Evolutionary conservation across 2,888 invertebrate species (phyloP).

Genomic region (Mystacides longicornis): DNA sequence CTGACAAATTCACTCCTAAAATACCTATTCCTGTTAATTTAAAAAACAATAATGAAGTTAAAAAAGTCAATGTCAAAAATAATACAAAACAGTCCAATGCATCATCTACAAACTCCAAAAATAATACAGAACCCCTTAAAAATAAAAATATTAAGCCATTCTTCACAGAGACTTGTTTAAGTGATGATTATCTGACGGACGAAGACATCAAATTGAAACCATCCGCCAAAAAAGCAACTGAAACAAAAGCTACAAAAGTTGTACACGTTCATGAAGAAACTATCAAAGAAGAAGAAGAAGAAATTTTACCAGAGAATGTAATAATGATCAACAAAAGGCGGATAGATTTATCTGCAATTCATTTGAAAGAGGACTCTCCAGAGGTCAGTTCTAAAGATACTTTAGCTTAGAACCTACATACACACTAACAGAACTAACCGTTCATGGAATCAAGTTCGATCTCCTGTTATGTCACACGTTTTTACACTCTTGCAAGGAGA

Average conservation of each 20-base stretch:
- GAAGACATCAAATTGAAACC: conserved; percentile 30
- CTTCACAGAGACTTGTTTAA: conserved; percentile 55
- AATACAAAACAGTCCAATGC: conserved; percentile 14
- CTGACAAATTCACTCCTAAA: conserved; percentile 21
- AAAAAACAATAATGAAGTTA: conserved; percentile 10
- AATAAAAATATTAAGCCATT: conserved; percentile 41
- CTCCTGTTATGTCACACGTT: too few relatives aligned
- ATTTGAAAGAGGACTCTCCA: conserved; percentile 45
- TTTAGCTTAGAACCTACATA: too few relatives aligned
- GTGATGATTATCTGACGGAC: conserved; percentile 53
- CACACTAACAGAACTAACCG: too few relatives aligned
- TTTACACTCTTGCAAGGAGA: too few relatives aligned
- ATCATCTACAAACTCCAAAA: conserved; percentile 31
- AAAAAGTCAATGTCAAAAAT: not conserved
- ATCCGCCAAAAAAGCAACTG: conserved; percentile 30
- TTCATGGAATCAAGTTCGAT: too few relatives aligned
- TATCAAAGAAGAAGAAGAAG: conserved; percentile 29
- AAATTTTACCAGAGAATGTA: conserved; percentile 9
- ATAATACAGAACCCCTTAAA: conserved; percentile 30
- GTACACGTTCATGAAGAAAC: conserved; percentile 30
- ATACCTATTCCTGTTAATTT: conserved; percentile 24
- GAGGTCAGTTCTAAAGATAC: conserved; percentile 39
- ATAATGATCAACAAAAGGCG: conserved; percentile 45
- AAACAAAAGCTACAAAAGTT: too few relatives aligned
- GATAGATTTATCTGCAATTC: conserved; percentile 40